Evolutionary conservation across 2,797 vertebrate species (phyloP), one percentile per base, ranked within the genome.

Genomic region (Neosilurus mollespiculum): DNA sequence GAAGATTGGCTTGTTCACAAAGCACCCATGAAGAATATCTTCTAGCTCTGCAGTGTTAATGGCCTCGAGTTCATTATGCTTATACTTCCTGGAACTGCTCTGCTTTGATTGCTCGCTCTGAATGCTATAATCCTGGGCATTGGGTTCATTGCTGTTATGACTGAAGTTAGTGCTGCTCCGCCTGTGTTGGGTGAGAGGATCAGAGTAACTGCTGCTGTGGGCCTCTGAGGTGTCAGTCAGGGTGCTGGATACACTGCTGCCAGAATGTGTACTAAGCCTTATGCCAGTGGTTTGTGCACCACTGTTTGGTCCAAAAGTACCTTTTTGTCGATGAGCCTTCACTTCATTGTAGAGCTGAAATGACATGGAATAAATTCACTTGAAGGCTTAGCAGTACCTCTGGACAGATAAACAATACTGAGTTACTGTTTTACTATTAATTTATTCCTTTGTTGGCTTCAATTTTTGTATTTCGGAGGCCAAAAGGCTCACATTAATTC

Each of bases 271-370:
- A 87, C 94, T 93, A 79, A 93, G 91, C 76, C 92, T 92, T 34
- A 91, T 88, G 75, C 83, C 73, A 53, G 89, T 90, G 59, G 89
- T 91, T n/a, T 92, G 89, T 72, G 78, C 80, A 26, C 84, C 84
- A 7, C 90, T 83, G 90, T 72, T 87, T 70, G 84, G 87, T 81
- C 89, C 64, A 0, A 81, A 91, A 92, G 93, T 87, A 58, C 88
- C 93, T 84, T 88, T 93, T 78, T 95, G 94, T 86, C 95, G 94
- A 88, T 95, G 95, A 90, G 94, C 89, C 92, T 94, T 96, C 88
- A 98, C 97, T 90, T 99, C 97, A 90, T 94, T 95, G 90, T 97
- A 98, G 90, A 99, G 94, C 98, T 99, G 89, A 77, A 93, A 90
- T 78, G 64, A 84, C 51, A 66, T 66, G 18, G 37, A 65, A 51